Evolutionary conservation across 2,888 invertebrate species (phyloP), one percentile per base, ranked within the genome.

Genomic region (Criorhina ranunculi): DNA sequence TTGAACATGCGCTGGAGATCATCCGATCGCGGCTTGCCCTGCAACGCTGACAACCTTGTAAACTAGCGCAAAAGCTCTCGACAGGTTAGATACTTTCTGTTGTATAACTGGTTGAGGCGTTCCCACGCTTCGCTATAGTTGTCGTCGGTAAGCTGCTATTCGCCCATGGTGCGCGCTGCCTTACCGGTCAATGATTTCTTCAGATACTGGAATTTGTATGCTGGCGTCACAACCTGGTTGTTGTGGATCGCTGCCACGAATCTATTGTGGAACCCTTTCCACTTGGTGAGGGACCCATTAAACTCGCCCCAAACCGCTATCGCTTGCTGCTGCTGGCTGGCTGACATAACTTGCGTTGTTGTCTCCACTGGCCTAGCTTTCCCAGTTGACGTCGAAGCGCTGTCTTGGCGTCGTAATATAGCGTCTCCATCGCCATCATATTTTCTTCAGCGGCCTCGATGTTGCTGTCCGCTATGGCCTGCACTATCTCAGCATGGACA

Each of bases 101-200:
- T 11, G 1, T 49, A 40, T 0, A 72, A 5, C 11, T 59, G 42
- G 2, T 60, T 57, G 0, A 66, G 24, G 1, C 59, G 37, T 12
- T 57, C 66, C 73, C 59, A 73, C 2, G 73, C 73, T 15, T 79
- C 72, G 8, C 29, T n/a, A 12, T 79, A 79, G 8, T 72, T 79
- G 29, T 60, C 53, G 3, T 80, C 67, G 0, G 75, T 75, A 0
- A 81, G 57, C 24, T 75, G 62, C 70, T 76, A 72, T 24, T 76
- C 76, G 8, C 76, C 70, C 6, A 76, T 15, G 0, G 59, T 57
- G 0, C 44, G 11, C 0, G 76, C 64, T 1, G 70, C 70, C 0
- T 33, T 15, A 4, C 29, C 67, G 1, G 44, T 60, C 29, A 37
- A 17, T 0, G 67, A 66, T 17, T 77, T 77, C 1, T 35, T 44